Base-by-base conservation (phyloP, 2,888 invertebrate genomes). In the Spodoptera littoralis region DNA sequence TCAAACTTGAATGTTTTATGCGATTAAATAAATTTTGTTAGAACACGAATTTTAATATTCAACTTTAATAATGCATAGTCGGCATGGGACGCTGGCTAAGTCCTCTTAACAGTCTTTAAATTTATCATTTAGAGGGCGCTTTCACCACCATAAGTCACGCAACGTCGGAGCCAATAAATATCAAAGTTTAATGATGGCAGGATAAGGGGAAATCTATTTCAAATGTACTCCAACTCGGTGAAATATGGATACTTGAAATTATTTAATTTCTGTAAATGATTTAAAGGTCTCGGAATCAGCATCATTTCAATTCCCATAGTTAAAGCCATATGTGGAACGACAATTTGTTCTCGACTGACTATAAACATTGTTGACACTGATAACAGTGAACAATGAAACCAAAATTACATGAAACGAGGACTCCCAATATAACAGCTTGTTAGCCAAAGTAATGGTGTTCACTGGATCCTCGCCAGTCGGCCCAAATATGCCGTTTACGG, bases 71-170 rank as follows among this genome's bases (percentile, higher is more conserved):
- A 84, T 83, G 72, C 80, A 77, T 79, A 60, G 60, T 60, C 73
- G 71, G 70, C 72, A 73, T 76, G 71, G 76, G 64, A 77, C 65
- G 65, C 75, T 73, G 70, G 73, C 76, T 85, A 82, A 84, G 84
- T 85, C 85, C 84, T 84, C 76, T 77, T 86, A 86, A 88, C 84
- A 84, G 84, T 83, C 84, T 87, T 85, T 87, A 85, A 87, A 86
- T 85, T 86, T 83, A 87, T 87, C 86, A 88, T 88, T 91, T 88
- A 85, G 72, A 84, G 77, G 80, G 76, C 73, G 87, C 91, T 91
- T 91, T 92, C 90, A 89, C 90, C 85, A 80, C 80, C 78, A 79
- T 86, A 84, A 88, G 89, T 91, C 91, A 92, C 92, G 91, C 89
- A 81, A 90, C 76, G 83, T 70, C 79, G 67, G 69, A 67, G 62